phyloP scores from a whole-genome alignment of 2,113 vertebrate genomes.

The Verasper variegatus region DNA sequence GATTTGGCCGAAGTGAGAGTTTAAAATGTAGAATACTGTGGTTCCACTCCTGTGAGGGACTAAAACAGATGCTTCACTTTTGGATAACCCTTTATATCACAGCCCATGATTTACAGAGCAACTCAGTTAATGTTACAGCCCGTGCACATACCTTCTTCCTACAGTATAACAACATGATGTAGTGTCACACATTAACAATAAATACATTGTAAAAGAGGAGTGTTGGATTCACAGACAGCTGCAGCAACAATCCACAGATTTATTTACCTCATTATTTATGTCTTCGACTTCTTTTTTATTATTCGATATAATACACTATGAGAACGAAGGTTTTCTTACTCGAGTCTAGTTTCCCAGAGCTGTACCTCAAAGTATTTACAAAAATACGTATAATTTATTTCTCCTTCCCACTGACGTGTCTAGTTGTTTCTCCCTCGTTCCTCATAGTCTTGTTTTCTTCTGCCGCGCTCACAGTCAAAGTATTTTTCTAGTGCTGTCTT shows the following conservation, averaged over 20 bases:
- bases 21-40: background rate
- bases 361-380: background rate
- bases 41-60: background rate
- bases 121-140: background rate
- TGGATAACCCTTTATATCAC: background rate
- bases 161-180: background rate
- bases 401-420: background rate
- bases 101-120: background rate
- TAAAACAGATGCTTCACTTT: background rate
- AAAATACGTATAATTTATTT: constrained; percentile 3
- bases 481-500: background rate
- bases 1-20: background rate
- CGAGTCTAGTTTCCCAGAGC: background rate
- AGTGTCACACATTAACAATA: background rate
- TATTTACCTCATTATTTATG: background rate
- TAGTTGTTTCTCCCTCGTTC: background rate
- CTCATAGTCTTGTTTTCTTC: background rate
- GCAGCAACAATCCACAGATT: background rate
- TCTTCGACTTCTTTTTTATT: background rate
- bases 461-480: background rate
- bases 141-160: background rate
- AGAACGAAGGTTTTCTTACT: background rate
- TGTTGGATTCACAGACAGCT: background rate
- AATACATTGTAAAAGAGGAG: background rate
- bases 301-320: background rate